A percentile compares a stretch with the other conserved stretches of the same genome.
Conservation (phyloP, 1,140 invertebrate genomes). For the Monomorium pharaonis region DNA sequence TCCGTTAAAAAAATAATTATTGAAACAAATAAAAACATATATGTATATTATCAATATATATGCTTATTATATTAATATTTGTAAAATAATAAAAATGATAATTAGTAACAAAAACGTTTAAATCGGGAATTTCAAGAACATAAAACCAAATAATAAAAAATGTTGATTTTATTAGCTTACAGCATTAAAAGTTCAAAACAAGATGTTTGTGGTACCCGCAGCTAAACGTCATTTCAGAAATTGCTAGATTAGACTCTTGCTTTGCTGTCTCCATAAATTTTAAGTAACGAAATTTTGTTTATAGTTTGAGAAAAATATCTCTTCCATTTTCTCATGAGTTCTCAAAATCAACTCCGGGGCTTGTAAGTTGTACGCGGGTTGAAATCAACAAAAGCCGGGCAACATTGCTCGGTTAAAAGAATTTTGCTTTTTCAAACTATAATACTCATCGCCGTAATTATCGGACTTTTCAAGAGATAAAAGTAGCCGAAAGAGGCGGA, state of each 20-base stretch:
- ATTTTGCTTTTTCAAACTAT: slow-evolving; percentile 44
- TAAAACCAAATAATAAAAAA: no score
- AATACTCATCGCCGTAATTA: slow-evolving; percentile 34
- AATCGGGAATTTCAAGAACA: no score
- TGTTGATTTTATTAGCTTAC: no score
- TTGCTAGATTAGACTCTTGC: neutral
- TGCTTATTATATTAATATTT: neutral
- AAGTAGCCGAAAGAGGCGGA: neutral
- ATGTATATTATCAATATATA: no score
- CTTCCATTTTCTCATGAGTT: neutral
- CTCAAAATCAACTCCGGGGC: slow-evolving; percentile 6
- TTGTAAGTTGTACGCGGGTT: neutral
- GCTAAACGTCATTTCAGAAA: neutral
- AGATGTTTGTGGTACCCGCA: neutral
- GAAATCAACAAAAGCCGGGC: neutral
- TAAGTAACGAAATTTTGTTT: neutral
- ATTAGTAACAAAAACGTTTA: neutral
- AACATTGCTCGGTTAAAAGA: neutral
- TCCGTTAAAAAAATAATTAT: no score
- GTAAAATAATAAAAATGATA: neutral
- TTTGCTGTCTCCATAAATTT: neutral
- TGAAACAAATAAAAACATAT: no score
- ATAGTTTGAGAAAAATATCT: slow-evolving; percentile 8
- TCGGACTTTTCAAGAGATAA: neutral
- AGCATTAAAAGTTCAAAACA: neutral